Evolutionary conservation across 2,888 invertebrate species (phyloP).

Genomic region (Tachina grossa): DNA sequence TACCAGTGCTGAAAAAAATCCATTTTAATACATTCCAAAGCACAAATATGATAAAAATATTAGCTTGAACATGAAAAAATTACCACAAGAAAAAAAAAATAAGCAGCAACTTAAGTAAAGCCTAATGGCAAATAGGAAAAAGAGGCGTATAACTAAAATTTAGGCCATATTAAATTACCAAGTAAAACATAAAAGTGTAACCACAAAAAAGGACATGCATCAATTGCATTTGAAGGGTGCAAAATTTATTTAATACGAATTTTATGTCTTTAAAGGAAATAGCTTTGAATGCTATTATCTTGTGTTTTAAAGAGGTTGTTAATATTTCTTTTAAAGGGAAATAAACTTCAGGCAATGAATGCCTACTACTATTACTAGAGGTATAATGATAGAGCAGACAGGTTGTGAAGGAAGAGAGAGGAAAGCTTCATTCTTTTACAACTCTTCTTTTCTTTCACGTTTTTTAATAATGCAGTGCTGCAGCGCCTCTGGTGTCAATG

Average conservation of each 20-base stretch:
- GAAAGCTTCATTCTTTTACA: too few relatives aligned
- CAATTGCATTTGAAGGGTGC: conserved; percentile 6
- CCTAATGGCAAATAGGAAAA: conserved; percentile 19
- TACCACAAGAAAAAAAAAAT: conserved; percentile 10
- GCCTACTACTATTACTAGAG: too few relatives aligned
- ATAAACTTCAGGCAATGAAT: too few relatives aligned
- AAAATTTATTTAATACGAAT: neutral
- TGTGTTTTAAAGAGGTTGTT: neutral
- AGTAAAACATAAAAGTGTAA: conserved; percentile 57
- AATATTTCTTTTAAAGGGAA: neutral
- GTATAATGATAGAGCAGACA: too few relatives aligned
- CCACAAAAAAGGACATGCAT: conserved; percentile 47
- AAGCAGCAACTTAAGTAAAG: conserved; percentile 47
- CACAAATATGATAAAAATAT: conserved; percentile 51
- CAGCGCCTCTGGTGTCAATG: too few relatives aligned
- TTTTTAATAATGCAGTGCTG: too few relatives aligned
- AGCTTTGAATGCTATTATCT: conserved; percentile 18
- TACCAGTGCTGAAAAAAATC: conserved; percentile 46
- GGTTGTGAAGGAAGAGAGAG: too few relatives aligned
- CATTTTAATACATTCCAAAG: conserved; percentile 38
- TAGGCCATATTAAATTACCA: conserved; percentile 60
- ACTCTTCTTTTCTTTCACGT: too few relatives aligned
- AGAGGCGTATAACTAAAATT: conserved; percentile 21
- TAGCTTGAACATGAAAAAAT: conserved; percentile 39
- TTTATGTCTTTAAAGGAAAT: conserved; percentile 25